A percentile compares a stretch with the other conserved stretches of the same genome.
Conservation (phyloP, 2,888 invertebrate species). For the Pseudanteris insignis region DNA sequence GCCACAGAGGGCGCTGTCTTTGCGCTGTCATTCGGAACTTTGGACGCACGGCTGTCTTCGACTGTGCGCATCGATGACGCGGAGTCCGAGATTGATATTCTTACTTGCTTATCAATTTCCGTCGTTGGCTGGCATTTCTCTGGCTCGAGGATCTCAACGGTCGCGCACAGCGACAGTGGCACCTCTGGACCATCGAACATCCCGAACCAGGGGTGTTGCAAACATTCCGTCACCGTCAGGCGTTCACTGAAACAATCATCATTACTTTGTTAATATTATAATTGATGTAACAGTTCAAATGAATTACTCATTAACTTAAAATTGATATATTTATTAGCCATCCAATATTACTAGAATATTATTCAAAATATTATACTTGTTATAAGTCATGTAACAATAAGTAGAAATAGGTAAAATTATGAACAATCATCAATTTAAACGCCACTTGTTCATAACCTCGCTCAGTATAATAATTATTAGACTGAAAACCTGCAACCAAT, state of each 20-base stretch:
- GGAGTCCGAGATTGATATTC: neutral
- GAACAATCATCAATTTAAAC: too few species aligned
- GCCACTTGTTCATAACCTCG: too few species aligned
- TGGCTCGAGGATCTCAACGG: conserved; percentile 3
- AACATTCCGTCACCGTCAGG: conserved; percentile 87
- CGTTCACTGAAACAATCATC: conserved; percentile 86
- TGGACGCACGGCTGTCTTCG: conserved; percentile 34
- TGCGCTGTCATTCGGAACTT: too few species aligned
- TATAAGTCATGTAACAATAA: too few species aligned
- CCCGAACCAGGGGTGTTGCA: conserved; percentile 87
- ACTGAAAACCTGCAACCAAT: too few species aligned
- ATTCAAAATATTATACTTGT: too few species aligned
- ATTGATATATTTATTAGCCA: too few species aligned
- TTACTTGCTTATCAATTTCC: conserved; percentile 8
- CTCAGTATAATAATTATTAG: too few species aligned
- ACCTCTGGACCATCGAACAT: conserved; percentile 54
- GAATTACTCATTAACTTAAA: too few species aligned
- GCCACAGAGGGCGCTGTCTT: too few species aligned
- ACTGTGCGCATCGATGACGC: conserved; percentile 18
- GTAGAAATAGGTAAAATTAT: too few species aligned
- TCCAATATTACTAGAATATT: too few species aligned
- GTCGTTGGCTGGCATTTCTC: conserved; percentile 8
- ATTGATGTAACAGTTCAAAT: neutral
- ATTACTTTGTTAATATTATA: neutral
- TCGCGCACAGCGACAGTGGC: conserved; percentile 31